Percentiles rank a stretch among this genome's conserved stretches.
These are phyloP conservation scores for Drusus annulatus DNA, from an alignment of 1,140 invertebrate genomes.

Conservation along the genomic window DNA sequence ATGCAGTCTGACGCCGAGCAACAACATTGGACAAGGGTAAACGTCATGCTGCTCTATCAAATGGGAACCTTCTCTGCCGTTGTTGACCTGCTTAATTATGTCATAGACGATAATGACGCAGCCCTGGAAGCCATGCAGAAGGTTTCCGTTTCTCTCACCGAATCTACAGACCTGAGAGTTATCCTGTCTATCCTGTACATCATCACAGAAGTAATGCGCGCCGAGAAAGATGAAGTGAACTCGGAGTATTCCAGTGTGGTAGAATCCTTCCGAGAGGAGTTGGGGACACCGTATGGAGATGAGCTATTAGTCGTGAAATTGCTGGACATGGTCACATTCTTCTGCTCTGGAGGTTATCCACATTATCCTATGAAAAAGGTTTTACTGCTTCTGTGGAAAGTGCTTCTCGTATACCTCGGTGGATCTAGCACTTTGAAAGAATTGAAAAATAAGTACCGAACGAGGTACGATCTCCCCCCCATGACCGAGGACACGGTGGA, in stretches of 20 bases:
- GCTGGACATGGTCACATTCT: conserved; percentile 93
- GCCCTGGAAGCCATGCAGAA: conserved; percentile 81
- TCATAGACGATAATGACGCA: conserved; percentile 89
- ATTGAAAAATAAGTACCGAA: conserved; percentile 82
- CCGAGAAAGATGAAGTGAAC: conserved; percentile 74
- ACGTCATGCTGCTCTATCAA: conserved; percentile 91
- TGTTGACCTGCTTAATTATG: conserved; percentile 93
- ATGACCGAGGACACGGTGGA: conserved; percentile 94
- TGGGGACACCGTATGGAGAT: conserved; percentile 81
- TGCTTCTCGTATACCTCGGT: conserved; percentile 90
- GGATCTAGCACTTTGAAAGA: conserved; percentile 87
- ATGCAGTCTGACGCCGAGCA: conserved; percentile 93
- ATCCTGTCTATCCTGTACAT: conserved; percentile 95
- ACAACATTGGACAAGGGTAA: conserved; percentile 83
- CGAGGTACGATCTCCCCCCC: conserved; percentile 80
- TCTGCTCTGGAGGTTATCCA: conserved; percentile 93
- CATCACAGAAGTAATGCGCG: conserved; percentile 92
- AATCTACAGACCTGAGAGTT: conserved; percentile 92
- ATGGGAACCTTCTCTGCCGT: conserved; percentile 91
- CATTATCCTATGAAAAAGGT: conserved; percentile 99
- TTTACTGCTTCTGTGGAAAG: conserved; percentile 95
- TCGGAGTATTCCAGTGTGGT: conserved; percentile 81
- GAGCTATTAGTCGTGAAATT: conserved; percentile 91
- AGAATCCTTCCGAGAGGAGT: conserved; percentile 85
- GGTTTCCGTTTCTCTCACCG: conserved; percentile 83